These are phyloP conservation scores for Tympanoctomys barrerae DNA, from an alignment of 2,797 vertebrate species.

Conservation along the genomic window DNA sequence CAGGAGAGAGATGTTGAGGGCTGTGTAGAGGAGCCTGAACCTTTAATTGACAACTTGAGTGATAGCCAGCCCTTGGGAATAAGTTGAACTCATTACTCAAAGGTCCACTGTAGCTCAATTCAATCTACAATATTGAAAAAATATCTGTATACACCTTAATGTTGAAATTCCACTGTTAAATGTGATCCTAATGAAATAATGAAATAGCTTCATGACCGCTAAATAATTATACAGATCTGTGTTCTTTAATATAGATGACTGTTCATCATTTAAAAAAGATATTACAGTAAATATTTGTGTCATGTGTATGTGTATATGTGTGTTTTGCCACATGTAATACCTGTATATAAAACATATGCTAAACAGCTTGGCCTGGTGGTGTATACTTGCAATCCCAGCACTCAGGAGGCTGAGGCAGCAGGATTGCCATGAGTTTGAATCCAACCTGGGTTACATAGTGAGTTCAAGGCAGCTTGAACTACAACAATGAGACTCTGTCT, in stretches of 20 bases:
- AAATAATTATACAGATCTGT: conserved; percentile 26
- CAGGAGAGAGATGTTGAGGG: background rate
- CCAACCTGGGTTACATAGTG: background rate
- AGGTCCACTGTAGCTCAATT: background rate
- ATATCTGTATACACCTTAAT: background rate
- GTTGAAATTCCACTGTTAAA: conserved; percentile 14
- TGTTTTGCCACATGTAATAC: conserved; percentile 48
- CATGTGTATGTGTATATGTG: background rate
- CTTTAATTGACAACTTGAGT: background rate
- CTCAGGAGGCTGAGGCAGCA: background rate
- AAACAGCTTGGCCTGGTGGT: background rate
- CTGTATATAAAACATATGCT: conserved; percentile 23
- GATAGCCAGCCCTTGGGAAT: background rate
- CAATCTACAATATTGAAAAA: background rate
- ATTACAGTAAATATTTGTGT: conserved; percentile 5
- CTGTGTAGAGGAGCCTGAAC: background rate
- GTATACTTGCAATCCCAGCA: background rate
- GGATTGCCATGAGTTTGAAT: background rate
- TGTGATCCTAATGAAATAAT: conserved; percentile 48
- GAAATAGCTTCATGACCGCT: conserved; percentile 16
- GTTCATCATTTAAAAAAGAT: conserved; percentile 29
- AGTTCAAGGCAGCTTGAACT: background rate
- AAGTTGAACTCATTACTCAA: background rate
- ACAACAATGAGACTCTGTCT: background rate
- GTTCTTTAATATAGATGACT: conserved; percentile 34